A percentile compares a stretch with the other conserved stretches of the same genome.
Conservation (phyloP, 1,140 invertebrate species). For the Nylanderia fulva region DNA sequence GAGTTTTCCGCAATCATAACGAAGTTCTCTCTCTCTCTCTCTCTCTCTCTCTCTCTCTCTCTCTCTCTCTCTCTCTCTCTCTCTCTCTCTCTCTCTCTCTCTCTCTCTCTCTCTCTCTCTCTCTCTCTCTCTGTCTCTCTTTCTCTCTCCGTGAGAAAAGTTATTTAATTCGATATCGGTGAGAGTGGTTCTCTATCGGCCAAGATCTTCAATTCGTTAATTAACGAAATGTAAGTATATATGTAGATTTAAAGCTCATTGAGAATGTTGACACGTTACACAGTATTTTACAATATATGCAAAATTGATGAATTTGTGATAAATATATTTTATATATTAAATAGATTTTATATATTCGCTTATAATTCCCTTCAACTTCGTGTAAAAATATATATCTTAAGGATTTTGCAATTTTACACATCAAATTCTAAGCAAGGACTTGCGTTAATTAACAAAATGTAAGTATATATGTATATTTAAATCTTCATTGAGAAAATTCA, state of each 20-base stretch:
- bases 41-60: too few species aligned
- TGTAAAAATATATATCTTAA: not conserved
- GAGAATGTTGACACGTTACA: not conserved
- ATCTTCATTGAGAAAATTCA: not conserved
- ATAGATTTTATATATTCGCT: too few species aligned
- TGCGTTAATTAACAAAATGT: slow-evolving; percentile 56
- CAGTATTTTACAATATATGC: not conserved
- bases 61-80: too few species aligned
- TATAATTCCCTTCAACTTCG: not conserved
- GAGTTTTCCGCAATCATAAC: slow-evolving; percentile 47
- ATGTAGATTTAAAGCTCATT: not conserved
- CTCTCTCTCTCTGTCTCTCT: not conserved
- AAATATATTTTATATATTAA: not conserved
- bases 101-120: too few species aligned
- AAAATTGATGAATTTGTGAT: not conserved
- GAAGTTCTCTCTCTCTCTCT: slow-evolving; percentile 11
- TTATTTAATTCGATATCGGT: slow-evolving; percentile 67
- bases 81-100: too few species aligned
- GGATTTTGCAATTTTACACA: not conserved
- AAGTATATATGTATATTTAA: not conserved
- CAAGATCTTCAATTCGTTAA: slow-evolving; percentile 35
- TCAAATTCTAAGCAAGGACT: slow-evolving; percentile 7
- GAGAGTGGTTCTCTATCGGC: slow-evolving; percentile 17
- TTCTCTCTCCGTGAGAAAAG: slow-evolving; percentile 24
- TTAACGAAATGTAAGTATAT: slow-evolving; percentile 40